Percentiles rank a stretch among this genome's conserved stretches.
Evolutionary conservation across 2,888 invertebrate genomes (phyloP).

Genomic region (Drosophila putrida): DNA sequence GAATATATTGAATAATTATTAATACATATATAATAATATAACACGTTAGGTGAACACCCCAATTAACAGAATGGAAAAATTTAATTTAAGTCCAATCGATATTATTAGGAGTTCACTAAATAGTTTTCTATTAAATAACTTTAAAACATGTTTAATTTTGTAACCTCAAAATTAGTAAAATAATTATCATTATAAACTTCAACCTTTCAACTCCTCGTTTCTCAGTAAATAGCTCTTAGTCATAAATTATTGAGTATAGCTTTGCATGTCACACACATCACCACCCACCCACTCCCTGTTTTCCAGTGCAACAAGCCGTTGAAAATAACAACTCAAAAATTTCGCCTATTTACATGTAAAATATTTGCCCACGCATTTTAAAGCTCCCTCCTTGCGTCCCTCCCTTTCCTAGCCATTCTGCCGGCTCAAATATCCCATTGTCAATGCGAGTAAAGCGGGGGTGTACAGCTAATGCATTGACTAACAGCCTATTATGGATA

Average conservation of each 20-base stretch:
- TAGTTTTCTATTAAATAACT: too few species aligned
- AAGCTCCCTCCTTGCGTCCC: background rate
- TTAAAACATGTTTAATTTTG: too few species aligned
- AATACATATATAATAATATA: too few species aligned
- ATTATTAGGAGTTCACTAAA: too few species aligned
- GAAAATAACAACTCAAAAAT: slow-evolving; percentile 23
- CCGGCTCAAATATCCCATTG: slow-evolving; percentile 9
- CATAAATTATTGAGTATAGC: slow-evolving; percentile 19
- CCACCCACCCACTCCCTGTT: background rate
- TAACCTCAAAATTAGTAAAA: too few species aligned
- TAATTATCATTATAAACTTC: too few species aligned
- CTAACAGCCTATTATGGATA: slow-evolving; percentile 72
- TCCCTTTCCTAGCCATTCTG: background rate
- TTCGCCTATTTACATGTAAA: slow-evolving; percentile 47
- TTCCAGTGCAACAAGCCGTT: background rate
- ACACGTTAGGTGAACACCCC: too few species aligned
- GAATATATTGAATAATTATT: too few species aligned
- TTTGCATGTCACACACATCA: background rate
- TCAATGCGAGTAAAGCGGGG: background rate
- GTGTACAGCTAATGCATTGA: slow-evolving; percentile 72
- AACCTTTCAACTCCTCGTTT: background rate
- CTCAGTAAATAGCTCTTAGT: background rate
- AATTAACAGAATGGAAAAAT: too few species aligned
- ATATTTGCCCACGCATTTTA: slow-evolving; percentile 41
- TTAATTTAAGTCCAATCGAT: too few species aligned